Conservation (phyloP, 1,140 invertebrate genomes). For the Diabrotica virgifera region DNA sequence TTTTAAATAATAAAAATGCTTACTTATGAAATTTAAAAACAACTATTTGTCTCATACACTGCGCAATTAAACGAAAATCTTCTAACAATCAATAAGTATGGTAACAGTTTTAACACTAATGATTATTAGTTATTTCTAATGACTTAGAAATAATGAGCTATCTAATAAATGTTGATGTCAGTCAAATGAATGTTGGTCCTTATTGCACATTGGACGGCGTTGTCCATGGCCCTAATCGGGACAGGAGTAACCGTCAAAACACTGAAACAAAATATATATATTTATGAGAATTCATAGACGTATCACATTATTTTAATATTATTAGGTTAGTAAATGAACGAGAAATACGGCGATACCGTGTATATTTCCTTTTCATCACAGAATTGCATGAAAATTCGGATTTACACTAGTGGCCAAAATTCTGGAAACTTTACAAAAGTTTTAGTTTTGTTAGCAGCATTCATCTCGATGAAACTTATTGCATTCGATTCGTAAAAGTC, state of each 20-base stretch:
- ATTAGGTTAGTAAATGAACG: too few relatives aligned
- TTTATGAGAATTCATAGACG: too few relatives aligned
- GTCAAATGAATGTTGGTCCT: slow-evolving; percentile 49
- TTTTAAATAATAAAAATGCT: too few relatives aligned
- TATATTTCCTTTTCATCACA: too few relatives aligned
- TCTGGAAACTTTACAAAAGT: too few relatives aligned
- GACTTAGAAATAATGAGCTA: slow-evolving; percentile 44
- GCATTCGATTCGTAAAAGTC: too few relatives aligned
- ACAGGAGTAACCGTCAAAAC: slow-evolving; percentile 48
- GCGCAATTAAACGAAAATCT: slow-evolving; percentile 34
- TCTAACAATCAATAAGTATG: slow-evolving; percentile 31
- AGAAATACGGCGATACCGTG: too few relatives aligned
- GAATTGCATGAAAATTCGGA: too few relatives aligned
- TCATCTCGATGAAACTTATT: too few relatives aligned
- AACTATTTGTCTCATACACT: slow-evolving; percentile 30
- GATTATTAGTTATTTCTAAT: slow-evolving; percentile 42
- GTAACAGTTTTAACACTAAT: slow-evolving; percentile 43
- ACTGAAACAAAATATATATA: slow-evolving; percentile 35
- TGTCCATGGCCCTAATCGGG: slow-evolving; percentile 45
- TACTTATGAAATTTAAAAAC: slow-evolving; percentile 21
- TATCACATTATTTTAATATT: too few relatives aligned
- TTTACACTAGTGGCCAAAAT: too few relatives aligned
- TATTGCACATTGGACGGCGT: slow-evolving; percentile 49
- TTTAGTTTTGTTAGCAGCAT: too few relatives aligned
- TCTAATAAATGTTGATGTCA: slow-evolving; percentile 45